A percentile compares a stretch with the other conserved stretches of the same genome.
Conservation (phyloP, 1,140 invertebrate species). For the Drosophila tropicalis region DNA sequence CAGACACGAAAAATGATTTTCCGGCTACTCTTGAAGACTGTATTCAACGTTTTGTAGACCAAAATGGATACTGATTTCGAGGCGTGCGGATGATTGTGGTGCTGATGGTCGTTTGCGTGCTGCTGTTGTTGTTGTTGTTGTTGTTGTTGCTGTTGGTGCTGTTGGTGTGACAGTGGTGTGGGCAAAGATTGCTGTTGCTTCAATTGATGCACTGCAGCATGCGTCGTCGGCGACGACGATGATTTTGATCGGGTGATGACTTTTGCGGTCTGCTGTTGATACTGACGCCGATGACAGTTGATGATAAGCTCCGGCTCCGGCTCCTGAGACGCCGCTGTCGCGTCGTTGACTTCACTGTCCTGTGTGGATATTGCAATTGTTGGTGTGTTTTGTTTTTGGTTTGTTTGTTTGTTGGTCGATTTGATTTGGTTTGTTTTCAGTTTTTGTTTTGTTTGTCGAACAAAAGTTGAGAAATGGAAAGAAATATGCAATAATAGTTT, state of each 20-base stretch:
- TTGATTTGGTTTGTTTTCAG: conserved; percentile 30
- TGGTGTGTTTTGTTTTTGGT: conserved; percentile 37
- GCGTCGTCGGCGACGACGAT: conserved; percentile 73
- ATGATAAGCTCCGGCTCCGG: conserved; percentile 75
- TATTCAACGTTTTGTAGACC: conserved; percentile 82
- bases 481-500: conserved; percentile 67
- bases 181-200: conserved; percentile 80
- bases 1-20: conserved; percentile 83
- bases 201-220: conserved; percentile 77
- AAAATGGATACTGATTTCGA: conserved; percentile 81
- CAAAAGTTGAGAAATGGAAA: conserved; percentile 76
- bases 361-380: conserved; percentile 37
- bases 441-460: conserved; percentile 48
- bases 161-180: conserved; percentile 51
- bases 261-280: conserved; percentile 64
- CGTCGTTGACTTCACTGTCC: conserved; percentile 61
- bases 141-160: conserved; percentile 40
- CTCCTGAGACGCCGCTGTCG: conserved; percentile 64
- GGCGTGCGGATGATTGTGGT: conserved; percentile 57
- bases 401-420: conserved; percentile 28
- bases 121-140: conserved; percentile 37
- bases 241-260: conserved; percentile 81
- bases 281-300: conserved; percentile 59
- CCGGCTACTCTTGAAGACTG: conserved; percentile 83
- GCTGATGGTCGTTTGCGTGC: conserved; percentile 24